phyloP scores from a whole-genome alignment of 2,888 invertebrate species.

The Drosophila siamana region DNA sequence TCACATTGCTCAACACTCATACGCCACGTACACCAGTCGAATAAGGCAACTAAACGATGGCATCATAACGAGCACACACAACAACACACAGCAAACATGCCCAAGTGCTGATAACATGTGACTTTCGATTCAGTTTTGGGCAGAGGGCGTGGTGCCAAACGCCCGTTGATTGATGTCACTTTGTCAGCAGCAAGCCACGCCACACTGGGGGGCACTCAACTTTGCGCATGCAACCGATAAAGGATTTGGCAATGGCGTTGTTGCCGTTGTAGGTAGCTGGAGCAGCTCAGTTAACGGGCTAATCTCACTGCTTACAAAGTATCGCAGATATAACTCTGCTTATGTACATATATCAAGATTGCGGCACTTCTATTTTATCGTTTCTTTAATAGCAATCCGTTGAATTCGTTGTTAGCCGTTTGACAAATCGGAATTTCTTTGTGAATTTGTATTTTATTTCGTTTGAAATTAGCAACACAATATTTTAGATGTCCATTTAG shows the following conservation, averaged over 20 bases:
- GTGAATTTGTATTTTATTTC: no score
- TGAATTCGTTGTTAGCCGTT: background rate
- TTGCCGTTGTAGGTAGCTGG: background rate
- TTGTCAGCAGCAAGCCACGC: conserved; percentile 56
- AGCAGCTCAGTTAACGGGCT: conserved; percentile 6
- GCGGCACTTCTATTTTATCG: background rate
- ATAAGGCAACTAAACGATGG: conserved; percentile 25
- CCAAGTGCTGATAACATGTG: conserved; percentile 66
- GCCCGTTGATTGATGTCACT: conserved; percentile 77
- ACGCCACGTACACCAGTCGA: conserved; percentile 68
- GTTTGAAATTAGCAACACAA: no score
- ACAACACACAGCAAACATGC: conserved; percentile 25
- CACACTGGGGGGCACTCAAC: conserved; percentile 54
- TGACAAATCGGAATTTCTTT: background rate
- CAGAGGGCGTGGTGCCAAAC: conserved; percentile 47
- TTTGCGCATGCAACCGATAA: conserved; percentile 38
- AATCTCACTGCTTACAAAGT: background rate
- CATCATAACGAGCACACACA: conserved; percentile 52
- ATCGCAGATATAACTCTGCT: background rate
- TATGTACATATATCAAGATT: background rate
- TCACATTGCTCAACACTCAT: conserved; percentile 58
- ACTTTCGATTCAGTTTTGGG: conserved; percentile 10
- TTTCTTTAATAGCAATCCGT: background rate
- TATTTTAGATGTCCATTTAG: no score
- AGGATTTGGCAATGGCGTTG: conserved; percentile 28